phyloP scores from a whole-genome alignment of 2,113 vertebrate species.

The Cyprinodon variegatus region DNA sequence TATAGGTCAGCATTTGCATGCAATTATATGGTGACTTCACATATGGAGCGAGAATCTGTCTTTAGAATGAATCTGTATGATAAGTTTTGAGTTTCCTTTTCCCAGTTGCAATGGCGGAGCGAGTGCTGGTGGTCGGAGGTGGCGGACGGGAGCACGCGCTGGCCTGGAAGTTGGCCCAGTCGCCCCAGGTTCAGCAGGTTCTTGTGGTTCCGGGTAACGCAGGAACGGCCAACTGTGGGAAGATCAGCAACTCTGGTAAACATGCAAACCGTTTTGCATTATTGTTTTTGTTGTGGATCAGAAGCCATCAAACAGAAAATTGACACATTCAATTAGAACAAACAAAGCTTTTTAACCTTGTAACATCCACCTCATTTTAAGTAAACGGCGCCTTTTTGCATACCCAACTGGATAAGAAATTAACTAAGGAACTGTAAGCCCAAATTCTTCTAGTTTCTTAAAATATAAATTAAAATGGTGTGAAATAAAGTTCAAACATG shows the following conservation, averaged over 20 bases:
- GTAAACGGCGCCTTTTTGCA: no score
- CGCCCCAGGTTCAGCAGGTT: constrained; percentile 83
- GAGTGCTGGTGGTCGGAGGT: constrained; percentile 87
- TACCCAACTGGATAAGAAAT: no score
- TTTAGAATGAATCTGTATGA: background rate
- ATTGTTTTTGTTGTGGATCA: no score
- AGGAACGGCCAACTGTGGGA: constrained; percentile 81
- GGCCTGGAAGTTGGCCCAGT: constrained; percentile 91
- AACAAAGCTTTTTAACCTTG: no score
- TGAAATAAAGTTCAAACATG: no score
- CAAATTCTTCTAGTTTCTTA: no score
- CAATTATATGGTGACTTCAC: constrained; percentile 46
- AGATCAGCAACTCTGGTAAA: constrained; percentile 88
- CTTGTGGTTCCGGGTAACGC: constrained; percentile 90
- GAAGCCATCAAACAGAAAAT: no score
- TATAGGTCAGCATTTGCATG: constrained; percentile 69
- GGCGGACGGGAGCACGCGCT: constrained; percentile 90
- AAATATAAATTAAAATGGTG: no score
- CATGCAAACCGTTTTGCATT: no score
- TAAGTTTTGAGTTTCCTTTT: background rate
- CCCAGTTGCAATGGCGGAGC: constrained; percentile 84
- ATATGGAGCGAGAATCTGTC: background rate
- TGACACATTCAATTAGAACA: no score
- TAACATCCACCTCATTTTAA: no score
- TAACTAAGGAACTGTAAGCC: no score